Percentiles rank a stretch among this genome's conserved stretches.
Conservation (phyloP, 2,797 vertebrate genomes). For the Gobio occitaniae region DNA sequence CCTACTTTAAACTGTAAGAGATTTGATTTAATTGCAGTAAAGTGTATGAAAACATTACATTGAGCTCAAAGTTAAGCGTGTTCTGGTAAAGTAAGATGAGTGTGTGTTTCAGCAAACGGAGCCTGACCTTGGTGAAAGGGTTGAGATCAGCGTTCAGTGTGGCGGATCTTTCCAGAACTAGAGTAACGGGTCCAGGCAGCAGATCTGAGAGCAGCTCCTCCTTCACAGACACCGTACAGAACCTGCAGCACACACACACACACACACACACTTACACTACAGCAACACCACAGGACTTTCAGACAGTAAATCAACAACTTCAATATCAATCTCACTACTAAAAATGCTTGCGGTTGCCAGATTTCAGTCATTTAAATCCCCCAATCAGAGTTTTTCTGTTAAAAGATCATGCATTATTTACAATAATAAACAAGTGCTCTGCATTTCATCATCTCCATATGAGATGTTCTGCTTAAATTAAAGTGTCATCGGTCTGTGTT, state of each 20-base stretch:
- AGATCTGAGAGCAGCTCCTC: constrained; percentile 83
- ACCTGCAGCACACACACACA: constrained; percentile 70
- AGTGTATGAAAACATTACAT: background rate
- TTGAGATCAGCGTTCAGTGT: constrained; percentile 89
- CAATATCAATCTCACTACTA: background rate
- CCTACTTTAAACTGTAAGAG: background rate
- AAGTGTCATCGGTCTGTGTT: no score
- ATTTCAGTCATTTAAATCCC: no score
- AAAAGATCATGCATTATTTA: no score
- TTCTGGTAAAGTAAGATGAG: background rate
- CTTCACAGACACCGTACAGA: constrained; percentile 86
- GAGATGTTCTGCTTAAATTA: no score
- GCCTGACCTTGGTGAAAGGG: constrained; percentile 86
- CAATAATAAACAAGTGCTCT: no score
- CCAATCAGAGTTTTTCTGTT: no score
- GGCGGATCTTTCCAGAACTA: constrained; percentile 88
- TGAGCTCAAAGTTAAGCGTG: background rate
- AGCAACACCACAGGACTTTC: background rate
- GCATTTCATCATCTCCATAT: no score
- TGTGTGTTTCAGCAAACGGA: no score
- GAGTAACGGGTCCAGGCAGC: constrained; percentile 92
- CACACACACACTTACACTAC: background rate
- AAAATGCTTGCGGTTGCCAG: no score
- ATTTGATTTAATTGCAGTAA: background rate
- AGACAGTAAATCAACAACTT: no score